These are phyloP conservation scores for Lamellibrachia columna DNA, from an alignment of 2,888 invertebrate genomes.

Conservation along the genomic window DNA sequence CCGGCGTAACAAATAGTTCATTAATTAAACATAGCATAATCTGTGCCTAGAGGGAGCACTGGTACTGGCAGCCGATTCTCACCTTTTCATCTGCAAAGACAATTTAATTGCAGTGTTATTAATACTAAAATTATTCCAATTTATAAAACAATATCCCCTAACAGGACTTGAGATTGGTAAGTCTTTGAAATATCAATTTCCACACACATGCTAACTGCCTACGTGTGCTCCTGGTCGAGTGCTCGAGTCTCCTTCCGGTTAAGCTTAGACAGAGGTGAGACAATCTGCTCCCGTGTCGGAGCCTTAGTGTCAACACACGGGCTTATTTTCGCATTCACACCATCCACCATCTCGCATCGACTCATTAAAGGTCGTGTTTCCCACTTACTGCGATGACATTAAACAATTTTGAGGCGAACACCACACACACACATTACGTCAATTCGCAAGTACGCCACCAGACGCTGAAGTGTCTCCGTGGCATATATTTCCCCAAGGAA, in stretches of 20 bases:
- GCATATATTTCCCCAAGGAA: neutral
- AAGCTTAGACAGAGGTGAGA: neutral
- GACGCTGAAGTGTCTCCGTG: neutral
- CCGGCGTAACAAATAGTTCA: no score
- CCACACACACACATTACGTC: neutral
- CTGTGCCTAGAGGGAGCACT: no score
- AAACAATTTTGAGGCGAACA: neutral
- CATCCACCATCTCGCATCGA: neutral
- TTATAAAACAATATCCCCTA: no score
- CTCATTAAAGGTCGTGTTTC: neutral
- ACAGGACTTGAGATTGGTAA: no score
- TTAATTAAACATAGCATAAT: no score
- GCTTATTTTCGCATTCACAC: neutral
- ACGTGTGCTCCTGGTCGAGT: neutral
- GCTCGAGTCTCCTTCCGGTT: neutral
- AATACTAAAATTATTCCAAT: no score
- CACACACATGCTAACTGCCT: neutral
- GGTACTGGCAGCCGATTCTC: no score
- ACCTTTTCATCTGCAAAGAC: no score
- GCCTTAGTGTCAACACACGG: neutral
- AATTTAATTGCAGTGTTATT: no score
- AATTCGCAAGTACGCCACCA: neutral
- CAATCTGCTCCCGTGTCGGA: neutral
- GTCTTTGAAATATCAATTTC: no score
- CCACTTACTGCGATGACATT: neutral